A percentile compares a stretch with the other conserved stretches of the same genome.
Conservation (phyloP, 2,113 vertebrate species). For the Periophthalmus modestus region DNA sequence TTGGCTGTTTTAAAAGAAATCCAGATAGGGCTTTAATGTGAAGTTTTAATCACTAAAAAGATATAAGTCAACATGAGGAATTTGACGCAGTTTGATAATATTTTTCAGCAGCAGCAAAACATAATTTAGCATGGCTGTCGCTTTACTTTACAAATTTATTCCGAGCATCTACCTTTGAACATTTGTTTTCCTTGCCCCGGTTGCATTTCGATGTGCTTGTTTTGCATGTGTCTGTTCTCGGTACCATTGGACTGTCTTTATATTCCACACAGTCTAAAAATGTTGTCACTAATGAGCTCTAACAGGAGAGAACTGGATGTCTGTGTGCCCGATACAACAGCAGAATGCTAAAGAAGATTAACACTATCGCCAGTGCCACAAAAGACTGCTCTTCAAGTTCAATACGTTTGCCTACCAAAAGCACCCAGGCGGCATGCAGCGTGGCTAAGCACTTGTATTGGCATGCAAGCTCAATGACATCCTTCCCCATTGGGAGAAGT, state of each 20-base stretch:
- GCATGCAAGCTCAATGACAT: slow-evolving; percentile 47
- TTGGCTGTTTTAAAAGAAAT: background rate
- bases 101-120: slow-evolving; percentile 16
- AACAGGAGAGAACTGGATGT: slow-evolving; percentile 49
- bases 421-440: slow-evolving; percentile 40
- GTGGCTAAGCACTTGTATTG: slow-evolving; percentile 41
- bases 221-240: slow-evolving; percentile 6
- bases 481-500: slow-evolving; percentile 39
- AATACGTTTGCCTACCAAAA: slow-evolving; percentile 56
- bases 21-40: background rate
- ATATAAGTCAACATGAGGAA: background rate
- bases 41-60: slow-evolving; percentile 5
- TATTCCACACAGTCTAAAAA: slow-evolving; percentile 30
- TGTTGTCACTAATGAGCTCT: slow-evolving; percentile 49
- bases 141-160: background rate
- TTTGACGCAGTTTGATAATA: background rate
- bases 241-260: slow-evolving; percentile 32
- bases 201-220: background rate
- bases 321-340: slow-evolving; percentile 46
- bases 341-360: slow-evolving; percentile 61
- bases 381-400: slow-evolving; percentile 47
- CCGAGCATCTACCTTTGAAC: background rate
- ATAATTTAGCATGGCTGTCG: slow-evolving; percentile 2
- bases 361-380: slow-evolving; percentile 48
- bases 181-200: background rate